Percentiles rank a stretch among this genome's conserved stretches.
Conservation (phyloP, 1,140 invertebrate species). For the Agrypnia vestita region DNA sequence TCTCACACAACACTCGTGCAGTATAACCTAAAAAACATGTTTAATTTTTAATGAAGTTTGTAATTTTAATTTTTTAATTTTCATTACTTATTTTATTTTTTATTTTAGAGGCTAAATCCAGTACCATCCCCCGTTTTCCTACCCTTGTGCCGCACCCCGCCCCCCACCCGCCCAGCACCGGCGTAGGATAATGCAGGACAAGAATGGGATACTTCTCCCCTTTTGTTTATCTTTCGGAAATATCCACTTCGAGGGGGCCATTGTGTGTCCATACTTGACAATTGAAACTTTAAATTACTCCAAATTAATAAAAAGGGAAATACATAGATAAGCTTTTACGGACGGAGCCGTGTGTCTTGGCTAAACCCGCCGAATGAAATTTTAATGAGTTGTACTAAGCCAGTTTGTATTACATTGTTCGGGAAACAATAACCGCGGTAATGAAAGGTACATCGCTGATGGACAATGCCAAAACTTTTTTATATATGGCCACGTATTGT, state of each 20-base stretch:
- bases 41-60: too few species aligned
- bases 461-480: not conserved
- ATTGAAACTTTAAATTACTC: slow-evolving; percentile 60
- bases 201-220: slow-evolving; percentile 53
- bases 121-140: not conserved
- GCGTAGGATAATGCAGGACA: slow-evolving; percentile 54
- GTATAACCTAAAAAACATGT: too few species aligned
- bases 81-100: not conserved
- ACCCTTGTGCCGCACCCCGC: not conserved
- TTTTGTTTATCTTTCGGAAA: slow-evolving; percentile 60
- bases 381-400: slow-evolving; percentile 34
- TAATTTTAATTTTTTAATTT: not conserved
- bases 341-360: not conserved
- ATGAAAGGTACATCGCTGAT: slow-evolving; percentile 21
- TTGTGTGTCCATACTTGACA: slow-evolving; percentile 56
- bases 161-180: slow-evolving; percentile 1
- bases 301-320: slow-evolving; percentile 58
- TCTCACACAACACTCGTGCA: too few species aligned
- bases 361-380: slow-evolving; percentile 7
- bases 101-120: slow-evolving; percentile 13
- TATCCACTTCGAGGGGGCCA: slow-evolving; percentile 49
- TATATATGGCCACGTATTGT: not conserved
- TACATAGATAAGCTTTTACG: slow-evolving; percentile 50
- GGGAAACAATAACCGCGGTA: slow-evolving; percentile 7
- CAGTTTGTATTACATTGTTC: slow-evolving; percentile 37